Conservation (phyloP, 2,113 vertebrate genomes). For the Hyla sarda region DNA sequence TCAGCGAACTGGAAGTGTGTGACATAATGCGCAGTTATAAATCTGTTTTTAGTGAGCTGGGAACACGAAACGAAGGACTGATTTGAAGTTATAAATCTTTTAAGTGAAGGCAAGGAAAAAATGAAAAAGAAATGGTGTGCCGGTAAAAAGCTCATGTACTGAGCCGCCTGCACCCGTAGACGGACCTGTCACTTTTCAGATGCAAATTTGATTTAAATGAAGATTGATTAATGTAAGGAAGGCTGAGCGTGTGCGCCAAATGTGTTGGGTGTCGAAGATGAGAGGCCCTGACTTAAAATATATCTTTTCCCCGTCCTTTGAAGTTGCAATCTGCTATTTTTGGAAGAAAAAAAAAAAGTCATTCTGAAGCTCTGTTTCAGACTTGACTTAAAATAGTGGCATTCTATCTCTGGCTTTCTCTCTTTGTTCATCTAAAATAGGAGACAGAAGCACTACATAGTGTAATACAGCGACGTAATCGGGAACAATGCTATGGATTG, state of each 20-base stretch:
- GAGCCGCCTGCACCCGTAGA: conserved; percentile 67
- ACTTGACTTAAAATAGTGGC: not conserved
- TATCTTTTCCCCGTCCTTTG: not conserved
- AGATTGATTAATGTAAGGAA: conserved; percentile 40
- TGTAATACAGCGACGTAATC: too few species aligned
- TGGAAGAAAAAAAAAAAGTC: not conserved
- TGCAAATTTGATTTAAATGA: conserved; percentile 51
- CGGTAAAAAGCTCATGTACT: conserved; percentile 69
- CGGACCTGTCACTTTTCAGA: conserved; percentile 38
- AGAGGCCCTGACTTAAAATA: not conserved
- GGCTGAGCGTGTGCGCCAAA: conserved; percentile 19
- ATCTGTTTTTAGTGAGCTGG: conserved; percentile 81
- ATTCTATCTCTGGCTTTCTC: not conserved
- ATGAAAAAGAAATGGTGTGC: not conserved
- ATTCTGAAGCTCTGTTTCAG: not conserved
- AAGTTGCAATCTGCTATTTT: conserved; percentile 18
- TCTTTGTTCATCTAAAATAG: too few species aligned
- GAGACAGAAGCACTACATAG: too few species aligned
- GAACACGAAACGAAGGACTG: conserved; percentile 76
- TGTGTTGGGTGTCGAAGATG: not conserved
- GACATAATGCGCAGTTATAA: conserved; percentile 79
- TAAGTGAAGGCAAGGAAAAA: conserved; percentile 72
- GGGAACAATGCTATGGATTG: too few species aligned
- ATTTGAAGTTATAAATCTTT: conserved; percentile 78
- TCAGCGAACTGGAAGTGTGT: conserved; percentile 79